Evolutionary conservation across 2,888 invertebrate genomes (phyloP), one percentile per base, ranked within the genome.

Genomic region (Hesperia comma): DNA sequence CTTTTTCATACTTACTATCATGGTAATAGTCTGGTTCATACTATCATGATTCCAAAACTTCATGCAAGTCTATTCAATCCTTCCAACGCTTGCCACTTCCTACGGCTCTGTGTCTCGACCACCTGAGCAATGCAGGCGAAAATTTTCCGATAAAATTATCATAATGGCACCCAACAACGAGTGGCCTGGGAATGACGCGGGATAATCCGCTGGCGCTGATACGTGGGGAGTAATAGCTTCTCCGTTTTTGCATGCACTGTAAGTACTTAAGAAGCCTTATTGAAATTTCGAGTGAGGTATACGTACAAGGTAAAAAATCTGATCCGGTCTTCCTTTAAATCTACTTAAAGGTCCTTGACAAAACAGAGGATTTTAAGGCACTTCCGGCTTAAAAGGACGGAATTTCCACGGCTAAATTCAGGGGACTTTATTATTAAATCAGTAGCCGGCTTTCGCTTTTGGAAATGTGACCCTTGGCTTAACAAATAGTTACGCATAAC

Each of bases 121-220:
- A 75, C 73, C 74, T 79, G 74, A 81, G 77, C 81, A 74, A 74
- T 81, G 81, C 81, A 80, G 76, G 85, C 79, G 83, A 87, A 87
- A 85, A 81, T 83, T 85, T 81, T 75, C 77, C 87, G 80, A 88
- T 88, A 88, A 88, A 87, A 90, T 90, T 90, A 87, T 77, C 87
- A 89, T 90, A 89, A 89, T 86, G 86, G 82, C 77, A 72, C 73
- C 79, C 71, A 76, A 73, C 76, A 74, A 76, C 75, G 77, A 79
- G 79, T 75, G 74, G 77, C 76, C 80, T 84, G 86, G 73, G 73
- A 74, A 72, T 81, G 84, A 85, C 79, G 81, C 57, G 56, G 79
- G 76, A 78, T 80, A 80, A 82, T 83, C 75, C 79, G 68, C 71
- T 17, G 33, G 14, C 55, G 33, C 60, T 61, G 68, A 71, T 71